Evolutionary conservation across 1,140 invertebrate species (phyloP).

Genomic region (Pseudomyrmex flavicornis): DNA sequence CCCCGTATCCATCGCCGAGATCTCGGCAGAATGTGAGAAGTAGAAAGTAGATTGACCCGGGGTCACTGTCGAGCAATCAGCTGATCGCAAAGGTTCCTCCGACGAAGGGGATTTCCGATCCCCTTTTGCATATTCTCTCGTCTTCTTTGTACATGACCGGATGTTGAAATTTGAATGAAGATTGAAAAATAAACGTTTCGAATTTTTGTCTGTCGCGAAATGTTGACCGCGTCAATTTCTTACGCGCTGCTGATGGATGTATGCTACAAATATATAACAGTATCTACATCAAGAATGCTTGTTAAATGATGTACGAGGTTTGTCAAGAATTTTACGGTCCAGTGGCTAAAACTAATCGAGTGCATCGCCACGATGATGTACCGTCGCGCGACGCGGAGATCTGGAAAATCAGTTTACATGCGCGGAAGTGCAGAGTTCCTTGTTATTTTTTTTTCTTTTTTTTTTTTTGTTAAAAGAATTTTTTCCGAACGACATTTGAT

Average conservation of each 20-base stretch:
- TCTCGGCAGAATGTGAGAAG: slow-evolving; percentile 76
- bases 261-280: too few species aligned
- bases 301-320: slow-evolving; percentile 27
- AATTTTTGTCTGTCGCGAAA: neutral
- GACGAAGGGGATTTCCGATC: slow-evolving; percentile 13
- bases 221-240: neutral
- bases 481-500: neutral
- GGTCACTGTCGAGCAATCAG: slow-evolving; percentile 74
- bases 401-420: slow-evolving; percentile 31
- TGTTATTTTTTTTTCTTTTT: neutral
- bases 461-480: neutral
- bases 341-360: slow-evolving; percentile 42
- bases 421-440: neutral
- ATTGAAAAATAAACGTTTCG: slow-evolving; percentile 3
- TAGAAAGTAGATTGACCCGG: slow-evolving; percentile 81
- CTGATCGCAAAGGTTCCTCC: slow-evolving; percentile 64
- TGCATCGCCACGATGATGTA: slow-evolving; percentile 4
- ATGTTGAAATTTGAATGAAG: neutral
- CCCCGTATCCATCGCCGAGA: slow-evolving; percentile 63
- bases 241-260: neutral
- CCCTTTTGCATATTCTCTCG: slow-evolving; percentile 13
- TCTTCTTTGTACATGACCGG: neutral
- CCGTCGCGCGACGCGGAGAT: slow-evolving; percentile 15
- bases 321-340: neutral
- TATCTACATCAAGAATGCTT: neutral